Conservation (phyloP, 2,113 vertebrate species). For the Bubo scandiacus region DNA sequence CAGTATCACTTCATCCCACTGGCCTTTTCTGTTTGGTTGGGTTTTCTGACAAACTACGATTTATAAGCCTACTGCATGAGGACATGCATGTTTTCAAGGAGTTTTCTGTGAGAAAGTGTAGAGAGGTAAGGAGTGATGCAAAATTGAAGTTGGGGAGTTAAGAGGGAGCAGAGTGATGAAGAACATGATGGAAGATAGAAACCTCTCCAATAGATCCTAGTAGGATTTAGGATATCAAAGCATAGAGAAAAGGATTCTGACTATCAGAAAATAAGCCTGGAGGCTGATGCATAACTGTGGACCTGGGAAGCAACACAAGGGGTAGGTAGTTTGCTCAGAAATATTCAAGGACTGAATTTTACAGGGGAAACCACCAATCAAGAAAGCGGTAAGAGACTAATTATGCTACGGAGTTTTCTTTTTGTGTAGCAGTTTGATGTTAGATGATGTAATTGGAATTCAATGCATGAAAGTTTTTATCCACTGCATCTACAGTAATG, state of each 20-base stretch:
- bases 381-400: background rate
- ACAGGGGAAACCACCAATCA: background rate
- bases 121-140: slow-evolving; percentile 78
- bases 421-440: background rate
- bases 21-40: slow-evolving; percentile 89
- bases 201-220: background rate
- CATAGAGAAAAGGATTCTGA: background rate
- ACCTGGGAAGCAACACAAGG: background rate
- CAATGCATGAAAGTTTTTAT: background rate
- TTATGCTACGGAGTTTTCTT: background rate
- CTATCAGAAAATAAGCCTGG: background rate
- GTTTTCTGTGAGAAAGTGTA: slow-evolving; percentile 86
- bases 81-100: slow-evolving; percentile 88
- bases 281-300: background rate
- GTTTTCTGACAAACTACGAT: slow-evolving; percentile 89
- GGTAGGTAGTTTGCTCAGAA: background rate
- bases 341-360: background rate
- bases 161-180: background rate
- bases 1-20: slow-evolving; percentile 90
- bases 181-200: background rate
- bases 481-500: background rate
- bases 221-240: background rate
- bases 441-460: background rate
- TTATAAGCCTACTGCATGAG: slow-evolving; percentile 90
- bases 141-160: background rate